Evolutionary conservation across 2,888 invertebrate genomes (phyloP).

Genomic region (Apotomis capreana): DNA sequence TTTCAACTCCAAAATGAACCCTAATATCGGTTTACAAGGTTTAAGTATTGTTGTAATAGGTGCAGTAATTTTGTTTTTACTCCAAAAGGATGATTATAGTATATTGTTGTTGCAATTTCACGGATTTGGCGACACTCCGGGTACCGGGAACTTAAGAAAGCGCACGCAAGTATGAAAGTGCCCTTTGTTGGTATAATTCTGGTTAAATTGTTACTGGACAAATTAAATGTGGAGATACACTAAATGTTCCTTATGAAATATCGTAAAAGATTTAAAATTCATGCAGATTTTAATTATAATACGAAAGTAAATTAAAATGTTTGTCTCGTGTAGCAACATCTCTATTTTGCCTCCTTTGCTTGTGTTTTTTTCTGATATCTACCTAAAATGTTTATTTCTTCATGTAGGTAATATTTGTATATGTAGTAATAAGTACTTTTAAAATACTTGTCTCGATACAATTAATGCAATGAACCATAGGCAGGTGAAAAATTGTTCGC

Average conservation of each 20-base stretch:
- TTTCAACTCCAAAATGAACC: background rate
- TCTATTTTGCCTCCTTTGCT: too few species aligned
- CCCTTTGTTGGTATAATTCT: slow-evolving; percentile 15
- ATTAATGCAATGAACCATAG: too few species aligned
- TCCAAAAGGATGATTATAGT: slow-evolving; percentile 41
- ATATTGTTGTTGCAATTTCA: slow-evolving; percentile 42
- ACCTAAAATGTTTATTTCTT: too few species aligned
- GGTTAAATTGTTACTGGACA: slow-evolving; percentile 6
- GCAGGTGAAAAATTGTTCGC: too few species aligned
- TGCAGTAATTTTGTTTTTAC: background rate
- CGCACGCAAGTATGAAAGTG: slow-evolving; percentile 24
- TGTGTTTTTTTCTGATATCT: too few species aligned
- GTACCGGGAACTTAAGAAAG: slow-evolving; percentile 38
- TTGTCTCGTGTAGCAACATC: too few species aligned
- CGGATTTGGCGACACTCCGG: slow-evolving; percentile 42
- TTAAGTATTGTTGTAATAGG: background rate
- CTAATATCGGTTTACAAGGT: background rate
- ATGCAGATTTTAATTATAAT: too few species aligned
- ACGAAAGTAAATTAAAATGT: too few species aligned
- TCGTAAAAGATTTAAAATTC: too few species aligned
- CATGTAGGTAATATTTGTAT: too few species aligned
- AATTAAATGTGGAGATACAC: slow-evolving; percentile 3
- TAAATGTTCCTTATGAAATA: background rate
- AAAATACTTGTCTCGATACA: too few species aligned
- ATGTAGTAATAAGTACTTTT: too few species aligned